Percentiles rank a stretch among this genome's conserved stretches.
Evolutionary conservation across 2,113 vertebrate genomes (phyloP).

Genomic region (Thunnus thynnus): DNA sequence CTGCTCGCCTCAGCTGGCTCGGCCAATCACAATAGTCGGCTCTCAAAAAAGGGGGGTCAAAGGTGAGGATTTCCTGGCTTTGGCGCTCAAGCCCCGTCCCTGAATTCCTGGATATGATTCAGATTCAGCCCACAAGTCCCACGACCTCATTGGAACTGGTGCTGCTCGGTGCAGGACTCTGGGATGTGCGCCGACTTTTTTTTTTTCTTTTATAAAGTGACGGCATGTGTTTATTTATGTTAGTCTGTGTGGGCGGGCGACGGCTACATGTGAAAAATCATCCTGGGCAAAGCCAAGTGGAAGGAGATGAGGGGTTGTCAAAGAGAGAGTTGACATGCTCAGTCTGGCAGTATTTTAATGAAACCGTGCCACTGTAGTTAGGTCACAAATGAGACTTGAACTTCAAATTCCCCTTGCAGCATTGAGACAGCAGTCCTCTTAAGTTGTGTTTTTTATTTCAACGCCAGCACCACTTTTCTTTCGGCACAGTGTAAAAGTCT

Average conservation of each 20-base stretch:
- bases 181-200: conserved; percentile 33
- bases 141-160: conserved; percentile 39
- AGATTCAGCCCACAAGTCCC: conserved; percentile 47
- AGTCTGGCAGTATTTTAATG: background rate
- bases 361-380: background rate
- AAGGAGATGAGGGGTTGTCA: conserved; percentile 24
- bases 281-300: background rate
- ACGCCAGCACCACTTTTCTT: conserved; percentile 36
- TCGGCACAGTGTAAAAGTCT: conserved; percentile 9
- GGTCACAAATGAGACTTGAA: conserved; percentile 5
- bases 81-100: conserved; percentile 2
- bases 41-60: conserved; percentile 45
- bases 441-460: background rate
- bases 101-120: conserved; percentile 16
- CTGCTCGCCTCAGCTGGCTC: background rate
- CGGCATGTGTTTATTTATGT: conserved; percentile 53
- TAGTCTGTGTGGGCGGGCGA: conserved; percentile 50
- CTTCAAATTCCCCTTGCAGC: background rate
- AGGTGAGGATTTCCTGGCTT: conserved; percentile 39
- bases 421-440: background rate
- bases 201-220: conserved; percentile 5
- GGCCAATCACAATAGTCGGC: conserved; percentile 30
- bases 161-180: conserved; percentile 13
- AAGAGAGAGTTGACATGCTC: conserved; percentile 37
- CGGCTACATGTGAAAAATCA: conserved; percentile 17